Conservation (phyloP, 2,113 vertebrate species). For the Gavia stellata region DNA sequence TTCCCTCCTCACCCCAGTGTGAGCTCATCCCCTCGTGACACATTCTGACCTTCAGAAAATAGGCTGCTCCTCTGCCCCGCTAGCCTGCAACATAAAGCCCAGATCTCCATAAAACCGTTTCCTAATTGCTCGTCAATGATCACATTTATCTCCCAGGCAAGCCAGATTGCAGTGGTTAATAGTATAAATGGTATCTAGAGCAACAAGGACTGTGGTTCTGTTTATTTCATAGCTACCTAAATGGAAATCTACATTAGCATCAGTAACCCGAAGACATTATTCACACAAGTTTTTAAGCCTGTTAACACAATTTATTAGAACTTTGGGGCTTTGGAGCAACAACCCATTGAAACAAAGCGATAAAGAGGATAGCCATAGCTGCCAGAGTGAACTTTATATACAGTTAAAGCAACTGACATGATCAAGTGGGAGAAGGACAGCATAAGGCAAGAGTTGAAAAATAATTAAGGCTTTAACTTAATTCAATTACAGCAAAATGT, state of each 20-base stretch:
- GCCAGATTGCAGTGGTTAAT: neutral
- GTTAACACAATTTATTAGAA: constrained; percentile 6
- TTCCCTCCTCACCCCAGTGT: neutral
- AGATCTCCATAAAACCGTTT: neutral
- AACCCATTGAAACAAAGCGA: neutral
- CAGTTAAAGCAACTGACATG: neutral
- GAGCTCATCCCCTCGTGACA: neutral
- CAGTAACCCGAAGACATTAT: neutral
- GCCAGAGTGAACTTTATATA: neutral
- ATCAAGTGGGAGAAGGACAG: constrained; percentile 13
- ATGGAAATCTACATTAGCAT: neutral
- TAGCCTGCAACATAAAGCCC: neutral
- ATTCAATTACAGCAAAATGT: constrained; percentile 58
- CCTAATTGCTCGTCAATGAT: constrained; percentile 4
- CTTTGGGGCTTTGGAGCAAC: neutral
- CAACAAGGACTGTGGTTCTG: neutral
- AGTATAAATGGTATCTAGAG: neutral
- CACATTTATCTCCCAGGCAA: constrained; percentile 21
- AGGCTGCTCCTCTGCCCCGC: neutral
- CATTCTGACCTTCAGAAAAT: neutral
- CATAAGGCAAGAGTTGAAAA: constrained; percentile 59
- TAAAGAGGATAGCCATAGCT: neutral
- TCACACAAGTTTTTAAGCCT: neutral
- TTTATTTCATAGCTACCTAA: neutral
- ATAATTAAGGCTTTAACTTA: constrained; percentile 62